phyloP scores from a whole-genome alignment of 2,797 vertebrate species.

The Lemur catta region DNA sequence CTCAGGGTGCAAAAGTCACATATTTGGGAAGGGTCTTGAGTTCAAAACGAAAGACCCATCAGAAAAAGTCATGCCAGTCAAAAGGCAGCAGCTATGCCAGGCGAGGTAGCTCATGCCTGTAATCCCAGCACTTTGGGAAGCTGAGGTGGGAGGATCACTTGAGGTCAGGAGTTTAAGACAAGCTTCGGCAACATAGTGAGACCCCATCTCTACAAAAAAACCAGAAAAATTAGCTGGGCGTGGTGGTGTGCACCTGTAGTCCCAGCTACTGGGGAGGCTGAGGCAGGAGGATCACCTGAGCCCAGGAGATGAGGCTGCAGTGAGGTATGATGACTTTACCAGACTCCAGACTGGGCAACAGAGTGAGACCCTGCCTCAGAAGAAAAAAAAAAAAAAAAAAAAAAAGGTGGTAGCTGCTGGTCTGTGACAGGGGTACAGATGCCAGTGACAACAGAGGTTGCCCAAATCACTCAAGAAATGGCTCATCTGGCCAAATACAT shows the following conservation, averaged over 20 bases:
- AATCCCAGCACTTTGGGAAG: not conserved
- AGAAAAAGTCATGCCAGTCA: not conserved
- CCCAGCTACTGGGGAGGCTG: too few species aligned
- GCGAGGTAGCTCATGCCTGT: not conserved
- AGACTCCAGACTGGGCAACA: not conserved
- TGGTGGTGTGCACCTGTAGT: not conserved
- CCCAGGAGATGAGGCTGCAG: too few species aligned
- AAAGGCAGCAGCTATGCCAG: not conserved
- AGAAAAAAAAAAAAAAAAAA: too few species aligned
- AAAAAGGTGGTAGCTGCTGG: not conserved
- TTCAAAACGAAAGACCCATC: not conserved
- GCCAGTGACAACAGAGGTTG: not conserved
- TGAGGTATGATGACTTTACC: not conserved
- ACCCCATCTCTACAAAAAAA: too few species aligned
- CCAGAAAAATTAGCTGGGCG: too few species aligned
- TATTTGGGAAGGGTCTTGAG: not conserved
- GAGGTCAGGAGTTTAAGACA: not conserved
- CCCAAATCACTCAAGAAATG: fast-evolving
- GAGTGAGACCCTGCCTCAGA: not conserved
- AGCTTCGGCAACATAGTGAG: not conserved
- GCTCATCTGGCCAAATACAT: fast-evolving
- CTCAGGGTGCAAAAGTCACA: not conserved
- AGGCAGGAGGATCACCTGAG: too few species aligned
- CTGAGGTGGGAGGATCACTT: not conserved
- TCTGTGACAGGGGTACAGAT: not conserved